Evolutionary conservation across 2,888 invertebrate species (phyloP), one percentile per base, ranked within the genome.

Genomic region (Eupsilia transversa): DNA sequence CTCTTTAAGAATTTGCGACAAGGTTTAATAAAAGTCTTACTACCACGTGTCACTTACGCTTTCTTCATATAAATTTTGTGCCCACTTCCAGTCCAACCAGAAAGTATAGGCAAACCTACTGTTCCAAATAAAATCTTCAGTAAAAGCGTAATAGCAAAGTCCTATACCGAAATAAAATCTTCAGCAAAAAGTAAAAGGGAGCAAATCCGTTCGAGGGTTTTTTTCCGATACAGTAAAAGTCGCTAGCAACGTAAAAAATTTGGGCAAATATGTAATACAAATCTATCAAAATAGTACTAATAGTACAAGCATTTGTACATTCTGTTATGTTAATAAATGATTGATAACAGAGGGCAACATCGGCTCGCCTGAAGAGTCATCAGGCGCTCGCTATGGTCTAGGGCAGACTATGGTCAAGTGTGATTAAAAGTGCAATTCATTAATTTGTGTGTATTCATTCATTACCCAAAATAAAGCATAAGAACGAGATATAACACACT

Each of bases 211-310:
- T 49, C 10, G 14, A 49, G 33, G 1, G 14, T 30, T 27, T 38
- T 46, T 23, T 46, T 46, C 46, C 20, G n/a, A 57, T 38, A 52
- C n/a, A 74, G 49, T 35, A 38, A 46, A 74, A 57, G n/a, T 59
- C n/a, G 70, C 12, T 49, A 35, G 56, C 43, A 72, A 61, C 17
- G n/a, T n/a, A 17, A 4, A 63, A 80, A 57, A 38, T 59, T 9
- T 59, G 30, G 17, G 30, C n/a, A n/a, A 59, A 46, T 80, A 64
- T 6, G 35, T 9, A 59, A 38, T 5, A 30, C 49, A 57, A 71
- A 33, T 54, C 17, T 41, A 17, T n/a, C 23, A 10, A 14, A 33
- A 27, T 33, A 27, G 3, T 6, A 14, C 1, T 10, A 33, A 27
- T 33, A 27, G 3, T 6, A 14, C 1, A 23, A 46, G 12, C 7